Percentiles rank a stretch among this genome's conserved stretches.
Conservation (phyloP, 1,140 invertebrate species). For the Tachypleus tridentatus region DNA sequence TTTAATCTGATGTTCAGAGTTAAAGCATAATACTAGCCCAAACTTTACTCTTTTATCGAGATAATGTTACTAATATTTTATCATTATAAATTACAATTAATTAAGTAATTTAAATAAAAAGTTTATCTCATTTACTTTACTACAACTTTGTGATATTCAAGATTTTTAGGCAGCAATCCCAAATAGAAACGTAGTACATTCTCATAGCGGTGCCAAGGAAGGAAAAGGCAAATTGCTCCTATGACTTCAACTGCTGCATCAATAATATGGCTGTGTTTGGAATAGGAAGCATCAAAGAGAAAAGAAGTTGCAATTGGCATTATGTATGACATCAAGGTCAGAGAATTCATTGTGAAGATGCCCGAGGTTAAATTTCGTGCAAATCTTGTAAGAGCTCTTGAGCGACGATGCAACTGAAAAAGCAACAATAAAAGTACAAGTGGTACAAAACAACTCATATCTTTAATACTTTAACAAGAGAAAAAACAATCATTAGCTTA, state of each 20-base stretch:
- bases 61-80: too few relatives aligned
- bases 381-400: constrained; percentile 54
- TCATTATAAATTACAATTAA: too few relatives aligned
- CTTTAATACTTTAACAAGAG: neutral
- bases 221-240: constrained; percentile 53
- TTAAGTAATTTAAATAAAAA: too few relatives aligned
- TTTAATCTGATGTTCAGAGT: too few relatives aligned
- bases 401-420: constrained; percentile 64
- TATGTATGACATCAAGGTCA: constrained; percentile 67
- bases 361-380: constrained; percentile 39
- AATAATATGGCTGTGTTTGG: constrained; percentile 62
- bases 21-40: too few relatives aligned
- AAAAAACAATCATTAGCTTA: neutral
- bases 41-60: too few relatives aligned
- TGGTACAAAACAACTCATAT: neutral
- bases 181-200: constrained; percentile 66
- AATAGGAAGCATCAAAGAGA: constrained; percentile 60
- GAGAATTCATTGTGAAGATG: constrained; percentile 44
- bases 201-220: constrained; percentile 81
- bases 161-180: constrained; percentile 48
- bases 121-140: constrained; percentile 33
- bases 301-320: constrained; percentile 68
- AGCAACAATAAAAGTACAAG: constrained; percentile 4
- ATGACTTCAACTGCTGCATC: constrained; percentile 59
- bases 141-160: constrained; percentile 66